Evolutionary conservation across 2,113 vertebrate genomes (phyloP).

Genomic region (Neofelis nebulosa): DNA sequence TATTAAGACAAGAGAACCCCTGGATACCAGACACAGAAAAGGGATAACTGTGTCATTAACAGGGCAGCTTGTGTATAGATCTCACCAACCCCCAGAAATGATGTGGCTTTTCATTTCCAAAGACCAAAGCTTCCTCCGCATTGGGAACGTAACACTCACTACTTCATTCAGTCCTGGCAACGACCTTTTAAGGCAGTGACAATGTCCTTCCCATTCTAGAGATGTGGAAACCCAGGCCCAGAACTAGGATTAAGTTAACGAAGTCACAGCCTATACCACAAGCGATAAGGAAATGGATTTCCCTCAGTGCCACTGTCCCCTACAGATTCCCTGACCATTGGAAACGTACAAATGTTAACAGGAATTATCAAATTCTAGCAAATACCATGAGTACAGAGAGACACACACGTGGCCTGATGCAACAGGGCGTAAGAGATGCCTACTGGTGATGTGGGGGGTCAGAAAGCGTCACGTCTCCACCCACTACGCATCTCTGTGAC

Average conservation of each 20-base stretch:
- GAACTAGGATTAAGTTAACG: not conserved
- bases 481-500: not conserved
- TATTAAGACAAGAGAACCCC: not conserved
- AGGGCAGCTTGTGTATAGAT: not conserved
- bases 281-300: not conserved
- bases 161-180: not conserved
- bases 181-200: not conserved
- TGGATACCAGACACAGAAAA: not conserved
- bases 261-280: not conserved
- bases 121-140: not conserved
- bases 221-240: not conserved
- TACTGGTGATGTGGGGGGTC: not conserved
- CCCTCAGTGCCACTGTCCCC: not conserved
- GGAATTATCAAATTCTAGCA: not conserved
- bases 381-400: not conserved
- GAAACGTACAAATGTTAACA: not conserved
- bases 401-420: not conserved
- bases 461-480: rapidly evolving
- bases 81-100: not conserved
- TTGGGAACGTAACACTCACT: not conserved
- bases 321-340: not conserved
- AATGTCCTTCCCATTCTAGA: not conserved
- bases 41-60: not conserved
- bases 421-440: not conserved
- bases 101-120: not conserved